Percentiles rank a stretch among this genome's conserved stretches.
Conservation (phyloP, 2,888 invertebrate species). For the Onthophagus sagittarius region DNA sequence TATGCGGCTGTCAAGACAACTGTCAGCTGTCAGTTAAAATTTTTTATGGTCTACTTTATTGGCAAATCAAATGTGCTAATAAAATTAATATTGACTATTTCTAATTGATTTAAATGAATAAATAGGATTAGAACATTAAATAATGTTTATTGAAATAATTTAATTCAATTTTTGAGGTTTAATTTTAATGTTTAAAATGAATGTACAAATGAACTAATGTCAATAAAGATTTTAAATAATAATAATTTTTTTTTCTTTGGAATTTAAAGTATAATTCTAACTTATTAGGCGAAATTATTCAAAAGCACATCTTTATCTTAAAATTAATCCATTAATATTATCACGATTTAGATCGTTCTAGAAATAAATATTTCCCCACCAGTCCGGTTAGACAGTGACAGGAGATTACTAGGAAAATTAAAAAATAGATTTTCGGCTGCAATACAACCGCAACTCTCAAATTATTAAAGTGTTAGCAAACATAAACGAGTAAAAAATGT, state of each 20-base stretch:
- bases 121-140: too few species aligned
- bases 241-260: too few species aligned
- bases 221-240: too few species aligned
- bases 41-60: not conserved
- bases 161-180: too few species aligned
- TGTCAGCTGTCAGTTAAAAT: conserved; percentile 4
- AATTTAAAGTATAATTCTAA: too few species aligned
- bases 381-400: not conserved
- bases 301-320: too few species aligned
- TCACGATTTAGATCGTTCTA: not conserved
- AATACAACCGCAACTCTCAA: not conserved
- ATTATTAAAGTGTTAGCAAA: not conserved
- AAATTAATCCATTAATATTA: not conserved
- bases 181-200: too few species aligned
- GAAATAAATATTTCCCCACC: not conserved
- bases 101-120: too few species aligned
- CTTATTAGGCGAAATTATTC: not conserved
- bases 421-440: conserved; percentile 3
- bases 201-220: too few species aligned
- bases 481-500: not conserved
- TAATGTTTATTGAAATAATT: too few species aligned
- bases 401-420: not conserved
- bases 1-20: conserved; percentile 5
- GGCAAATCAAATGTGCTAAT: not conserved
- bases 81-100: too few species aligned